Evolutionary conservation across 2,113 vertebrate genomes (phyloP).

Genomic region (Mobula hypostoma): DNA sequence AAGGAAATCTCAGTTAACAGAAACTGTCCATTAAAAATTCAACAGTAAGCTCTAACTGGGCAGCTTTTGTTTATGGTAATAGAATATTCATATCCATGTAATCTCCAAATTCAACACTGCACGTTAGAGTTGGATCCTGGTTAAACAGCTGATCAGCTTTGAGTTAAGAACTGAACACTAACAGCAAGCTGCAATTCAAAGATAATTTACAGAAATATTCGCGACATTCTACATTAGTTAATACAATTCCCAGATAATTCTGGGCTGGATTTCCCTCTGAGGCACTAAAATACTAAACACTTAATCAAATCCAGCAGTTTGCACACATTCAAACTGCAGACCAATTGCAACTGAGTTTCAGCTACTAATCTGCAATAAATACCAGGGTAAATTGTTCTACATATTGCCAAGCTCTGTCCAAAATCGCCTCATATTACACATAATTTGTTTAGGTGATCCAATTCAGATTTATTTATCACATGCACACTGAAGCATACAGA

Average conservation of each 20-base stretch:
- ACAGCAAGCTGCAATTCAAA: neutral
- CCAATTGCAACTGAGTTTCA: neutral
- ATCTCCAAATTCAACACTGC: neutral
- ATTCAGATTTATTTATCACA: neutral
- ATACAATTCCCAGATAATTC: neutral
- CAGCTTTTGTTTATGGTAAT: neutral
- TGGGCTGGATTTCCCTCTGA: neutral
- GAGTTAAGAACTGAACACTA: neutral
- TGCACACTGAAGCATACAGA: too few relatives aligned
- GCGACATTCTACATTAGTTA: neutral
- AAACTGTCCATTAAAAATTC: neutral
- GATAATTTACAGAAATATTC: neutral
- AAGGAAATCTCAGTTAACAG: neutral
- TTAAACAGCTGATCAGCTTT: neutral
- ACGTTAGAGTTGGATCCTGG: neutral
- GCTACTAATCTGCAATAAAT: neutral
- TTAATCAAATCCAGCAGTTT: neutral
- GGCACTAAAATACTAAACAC: neutral
- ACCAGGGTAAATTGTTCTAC: neutral
- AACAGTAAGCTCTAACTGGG: neutral
- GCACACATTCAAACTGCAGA: neutral
- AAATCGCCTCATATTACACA: neutral
- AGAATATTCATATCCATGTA: neutral
- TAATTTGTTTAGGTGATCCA: neutral
- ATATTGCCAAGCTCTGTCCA: neutral